phyloP scores from a whole-genome alignment of 2,797 vertebrate genomes.

The Amniataba percoides region DNA sequence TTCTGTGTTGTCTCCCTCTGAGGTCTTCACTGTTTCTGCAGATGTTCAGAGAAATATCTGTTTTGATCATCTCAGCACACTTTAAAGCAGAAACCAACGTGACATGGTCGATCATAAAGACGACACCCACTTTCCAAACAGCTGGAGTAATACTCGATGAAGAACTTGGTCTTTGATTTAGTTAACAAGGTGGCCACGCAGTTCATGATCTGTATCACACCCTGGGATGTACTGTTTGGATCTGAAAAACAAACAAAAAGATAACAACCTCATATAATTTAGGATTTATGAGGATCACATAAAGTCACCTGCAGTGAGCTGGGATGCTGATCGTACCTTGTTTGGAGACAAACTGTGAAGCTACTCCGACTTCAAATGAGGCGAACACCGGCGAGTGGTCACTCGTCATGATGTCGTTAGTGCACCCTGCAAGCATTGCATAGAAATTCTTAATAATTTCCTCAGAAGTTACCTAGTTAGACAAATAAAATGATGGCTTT shows the following conservation, averaged over 20 bases:
- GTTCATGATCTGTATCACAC: conserved; percentile 93
- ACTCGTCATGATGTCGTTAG: conserved; percentile 95
- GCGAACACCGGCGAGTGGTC: conserved; percentile 98
- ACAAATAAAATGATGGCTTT: not conserved
- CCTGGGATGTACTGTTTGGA: conserved; percentile 87
- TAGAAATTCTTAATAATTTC: not conserved
- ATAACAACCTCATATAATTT: not conserved
- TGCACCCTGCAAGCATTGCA: conserved; percentile 87
- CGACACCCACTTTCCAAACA: conserved; percentile 92
- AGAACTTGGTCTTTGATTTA: conserved; percentile 98
- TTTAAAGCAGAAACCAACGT: not conserved
- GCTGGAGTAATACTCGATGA: conserved; percentile 96
- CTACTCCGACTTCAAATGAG: conserved; percentile 96
- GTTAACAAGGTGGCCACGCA: conserved; percentile 92
- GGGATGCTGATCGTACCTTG: conserved; percentile 83
- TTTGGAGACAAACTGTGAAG: conserved; percentile 98
- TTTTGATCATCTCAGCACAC: not conserved
- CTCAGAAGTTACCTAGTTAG: no score
- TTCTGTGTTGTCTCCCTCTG: conserved; percentile 94
- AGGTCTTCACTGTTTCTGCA: conserved; percentile 93
- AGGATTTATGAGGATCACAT: not conserved
- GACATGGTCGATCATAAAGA: not conserved
- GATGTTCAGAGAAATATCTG: conserved; percentile 14
- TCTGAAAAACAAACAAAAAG: conserved; percentile 76
- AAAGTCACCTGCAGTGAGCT: not conserved